A percentile compares a stretch with the other conserved stretches of the same genome.
Evolutionary conservation across 2,797 vertebrate species (phyloP).

Genomic region (Macroramphosus scolopax): DNA sequence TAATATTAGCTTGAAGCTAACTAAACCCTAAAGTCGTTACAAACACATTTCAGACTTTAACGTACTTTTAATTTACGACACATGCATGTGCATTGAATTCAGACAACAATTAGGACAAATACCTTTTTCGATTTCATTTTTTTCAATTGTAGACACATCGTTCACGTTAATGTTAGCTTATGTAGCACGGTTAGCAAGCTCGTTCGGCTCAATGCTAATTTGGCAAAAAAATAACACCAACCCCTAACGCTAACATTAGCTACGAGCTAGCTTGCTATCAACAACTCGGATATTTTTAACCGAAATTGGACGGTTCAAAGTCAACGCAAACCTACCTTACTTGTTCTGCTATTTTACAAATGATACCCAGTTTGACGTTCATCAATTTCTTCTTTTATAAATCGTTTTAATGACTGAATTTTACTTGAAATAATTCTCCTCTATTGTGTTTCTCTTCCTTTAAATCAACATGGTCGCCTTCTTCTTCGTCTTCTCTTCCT

Average conservation of each 20-base stretch:
- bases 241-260: conserved; percentile 59
- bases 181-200: not conserved
- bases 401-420: conserved; percentile 39
- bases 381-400: conserved; percentile 22
- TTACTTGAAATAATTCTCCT: conserved; percentile 63
- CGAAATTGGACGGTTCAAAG: not conserved
- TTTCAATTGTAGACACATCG: not conserved
- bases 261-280: conserved; percentile 31
- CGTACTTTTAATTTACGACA: fast-evolving
- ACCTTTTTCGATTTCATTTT: not conserved
- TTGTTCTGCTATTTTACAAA: conserved; percentile 34
- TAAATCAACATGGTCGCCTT: conserved; percentile 81
- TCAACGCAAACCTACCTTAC: conserved; percentile 54
- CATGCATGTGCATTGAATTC: no score
- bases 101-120: no score
- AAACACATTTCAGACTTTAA: not conserved
- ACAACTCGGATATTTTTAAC: conserved; percentile 37
- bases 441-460: conserved; percentile 78
- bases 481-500: conserved; percentile 66
- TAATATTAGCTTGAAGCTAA: conserved; percentile 27
- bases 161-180: not conserved
- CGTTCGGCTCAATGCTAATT: conserved; percentile 35
- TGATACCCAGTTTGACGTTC: conserved; percentile 26
- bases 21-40: not conserved
- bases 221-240: conserved; percentile 42